A percentile compares a stretch with the other conserved stretches of the same genome.
These are phyloP conservation scores for Passerculus sandwichensis DNA, from an alignment of 2,797 vertebrate genomes.

Conservation along the genomic window DNA sequence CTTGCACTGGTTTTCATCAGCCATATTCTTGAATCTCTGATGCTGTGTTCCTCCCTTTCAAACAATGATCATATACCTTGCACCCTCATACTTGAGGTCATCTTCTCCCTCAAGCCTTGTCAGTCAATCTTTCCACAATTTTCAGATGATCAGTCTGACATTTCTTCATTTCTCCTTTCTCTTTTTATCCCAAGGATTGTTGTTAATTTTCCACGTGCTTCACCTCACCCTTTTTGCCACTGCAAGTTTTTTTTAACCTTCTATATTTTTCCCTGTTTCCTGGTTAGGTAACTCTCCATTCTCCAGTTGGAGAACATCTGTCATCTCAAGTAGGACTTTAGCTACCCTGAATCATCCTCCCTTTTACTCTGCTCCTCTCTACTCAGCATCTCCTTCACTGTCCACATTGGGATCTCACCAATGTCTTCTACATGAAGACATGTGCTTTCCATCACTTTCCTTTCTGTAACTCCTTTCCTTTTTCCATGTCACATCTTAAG, in stretches of 20 bases:
- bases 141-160: neutral
- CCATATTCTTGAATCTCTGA: neutral
- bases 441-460: neutral
- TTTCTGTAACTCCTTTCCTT: neutral
- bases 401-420: neutral
- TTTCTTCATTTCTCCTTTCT: neutral
- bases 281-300: conserved; percentile 13
- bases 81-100: neutral
- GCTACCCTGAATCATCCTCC: conserved; percentile 17
- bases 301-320: neutral
- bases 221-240: neutral
- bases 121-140: neutral
- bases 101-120: neutral
- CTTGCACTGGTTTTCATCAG: neutral
- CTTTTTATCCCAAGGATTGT: neutral
- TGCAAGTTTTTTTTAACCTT: neutral
- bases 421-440: neutral
- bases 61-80: neutral
- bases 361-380: neutral
- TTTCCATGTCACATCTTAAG: neutral
- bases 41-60: neutral
- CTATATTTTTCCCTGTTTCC: neutral
- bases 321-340: neutral
- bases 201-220: neutral
- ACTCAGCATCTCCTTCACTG: neutral